These are phyloP conservation scores for Drosophila glabriapex DNA, from an alignment of 2,888 invertebrate species.

Conservation along the genomic window DNA sequence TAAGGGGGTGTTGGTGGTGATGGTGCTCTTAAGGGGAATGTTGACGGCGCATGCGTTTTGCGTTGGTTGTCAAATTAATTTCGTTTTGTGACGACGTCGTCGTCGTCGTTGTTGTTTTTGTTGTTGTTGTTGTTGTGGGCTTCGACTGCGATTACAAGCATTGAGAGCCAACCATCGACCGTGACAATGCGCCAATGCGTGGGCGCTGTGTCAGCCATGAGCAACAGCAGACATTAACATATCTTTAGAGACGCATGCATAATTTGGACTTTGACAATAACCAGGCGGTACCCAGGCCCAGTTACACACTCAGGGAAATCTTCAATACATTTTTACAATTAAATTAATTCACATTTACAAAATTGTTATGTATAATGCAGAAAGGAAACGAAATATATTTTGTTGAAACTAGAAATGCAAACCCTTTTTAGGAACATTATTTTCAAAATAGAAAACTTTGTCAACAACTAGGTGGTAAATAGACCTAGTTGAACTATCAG, in stretches of 20 bases:
- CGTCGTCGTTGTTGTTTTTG: conserved; percentile 15
- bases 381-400: neutral
- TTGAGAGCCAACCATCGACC: conserved; percentile 34
- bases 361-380: neutral
- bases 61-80: conserved; percentile 81
- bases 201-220: conserved; percentile 71
- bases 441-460: neutral
- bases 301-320: neutral
- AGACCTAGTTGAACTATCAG: neutral
- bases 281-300: neutral
- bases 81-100: conserved; percentile 68
- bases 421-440: neutral
- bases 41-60: conserved; percentile 76
- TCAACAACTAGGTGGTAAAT: neutral
- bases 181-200: conserved; percentile 70
- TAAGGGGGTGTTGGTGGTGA: neutral
- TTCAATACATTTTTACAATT: neutral
- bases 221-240: conserved; percentile 66
- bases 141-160: conserved; percentile 40
- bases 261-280: conserved; percentile 77
- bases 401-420: neutral
- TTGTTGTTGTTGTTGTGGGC: conserved; percentile 15
- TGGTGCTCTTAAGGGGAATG: conserved; percentile 34
- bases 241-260: conserved; percentile 75
- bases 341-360: neutral